Evolutionary conservation across 2,797 vertebrate genomes (phyloP).

Genomic region (Callimico goeldii): DNA sequence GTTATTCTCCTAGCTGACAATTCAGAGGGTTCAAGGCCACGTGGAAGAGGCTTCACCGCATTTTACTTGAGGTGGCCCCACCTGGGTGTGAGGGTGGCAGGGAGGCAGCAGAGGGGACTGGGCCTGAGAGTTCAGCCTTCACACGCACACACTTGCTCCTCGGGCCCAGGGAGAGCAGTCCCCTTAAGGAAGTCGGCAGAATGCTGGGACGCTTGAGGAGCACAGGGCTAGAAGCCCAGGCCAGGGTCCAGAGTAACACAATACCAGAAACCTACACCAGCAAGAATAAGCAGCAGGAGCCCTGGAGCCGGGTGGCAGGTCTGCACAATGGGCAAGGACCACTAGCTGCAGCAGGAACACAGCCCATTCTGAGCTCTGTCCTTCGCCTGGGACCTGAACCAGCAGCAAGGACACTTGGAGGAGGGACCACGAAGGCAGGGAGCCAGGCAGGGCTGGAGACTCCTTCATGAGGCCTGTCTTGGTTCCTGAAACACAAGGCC

Average conservation of each 20-base stretch:
- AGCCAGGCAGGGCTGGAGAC: neutral
- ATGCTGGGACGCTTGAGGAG: neutral
- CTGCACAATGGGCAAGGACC: neutral
- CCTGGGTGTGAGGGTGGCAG: neutral
- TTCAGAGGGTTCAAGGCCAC: neutral
- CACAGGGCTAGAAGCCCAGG: neutral
- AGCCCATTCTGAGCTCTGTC: neutral
- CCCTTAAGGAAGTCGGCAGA: neutral
- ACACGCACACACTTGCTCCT: neutral
- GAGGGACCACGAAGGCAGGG: neutral
- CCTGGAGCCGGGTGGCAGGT: neutral
- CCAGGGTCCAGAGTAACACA: neutral
- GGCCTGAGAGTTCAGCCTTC: neutral
- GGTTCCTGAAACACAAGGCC: neutral
- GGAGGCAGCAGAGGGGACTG: neutral
- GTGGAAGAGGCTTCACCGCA: neutral
- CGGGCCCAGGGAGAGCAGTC: neutral
- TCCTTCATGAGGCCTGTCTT: neutral
- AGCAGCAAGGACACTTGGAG: neutral
- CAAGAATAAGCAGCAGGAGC: neutral
- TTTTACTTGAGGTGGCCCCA: neutral
- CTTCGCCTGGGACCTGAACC: neutral
- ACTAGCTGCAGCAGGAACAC: neutral
- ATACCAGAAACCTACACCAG: neutral
- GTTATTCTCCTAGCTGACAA: neutral